A percentile compares a stretch with the other conserved stretches of the same genome.
phyloP scores from a whole-genome alignment of 2,797 vertebrate genomes.

The Nyctibius grandis region DNA sequence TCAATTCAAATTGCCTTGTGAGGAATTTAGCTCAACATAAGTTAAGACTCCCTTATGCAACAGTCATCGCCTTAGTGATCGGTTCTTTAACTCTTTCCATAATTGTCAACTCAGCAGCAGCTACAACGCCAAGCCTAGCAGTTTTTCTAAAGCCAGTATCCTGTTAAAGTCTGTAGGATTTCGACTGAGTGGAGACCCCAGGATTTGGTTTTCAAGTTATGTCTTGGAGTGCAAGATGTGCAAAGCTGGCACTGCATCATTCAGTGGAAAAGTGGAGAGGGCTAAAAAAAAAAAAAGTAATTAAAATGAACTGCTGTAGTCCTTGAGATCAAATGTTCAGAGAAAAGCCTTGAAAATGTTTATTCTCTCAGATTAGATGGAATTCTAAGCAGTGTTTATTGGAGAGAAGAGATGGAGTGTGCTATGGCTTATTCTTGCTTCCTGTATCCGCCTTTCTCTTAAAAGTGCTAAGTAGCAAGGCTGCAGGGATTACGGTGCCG shows the following conservation, averaged over 20 bases:
- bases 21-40: neutral
- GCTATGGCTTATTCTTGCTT: constrained; percentile 37
- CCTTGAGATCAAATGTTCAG: neutral
- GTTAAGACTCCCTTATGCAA: neutral
- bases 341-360: constrained; percentile 28
- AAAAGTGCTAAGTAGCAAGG: constrained; percentile 32
- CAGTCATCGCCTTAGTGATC: neutral
- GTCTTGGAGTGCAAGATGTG: neutral
- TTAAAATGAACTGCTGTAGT: neutral
- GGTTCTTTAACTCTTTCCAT: neutral
- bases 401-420: constrained; percentile 31
- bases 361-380: constrained; percentile 21
- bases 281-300: neutral
- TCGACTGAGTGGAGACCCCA: neutral
- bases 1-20: neutral
- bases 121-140: neutral
- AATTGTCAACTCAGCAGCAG: neutral
- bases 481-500: constrained; percentile 36
- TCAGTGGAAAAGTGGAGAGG: neutral
- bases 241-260: neutral
- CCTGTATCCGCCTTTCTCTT: constrained; percentile 2
- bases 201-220: neutral
- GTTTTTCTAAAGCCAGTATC: neutral
- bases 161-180: neutral
- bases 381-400: constrained; percentile 26